These are phyloP conservation scores for Anorthoa munda DNA, from an alignment of 2,888 invertebrate species.

Conservation along the genomic window DNA sequence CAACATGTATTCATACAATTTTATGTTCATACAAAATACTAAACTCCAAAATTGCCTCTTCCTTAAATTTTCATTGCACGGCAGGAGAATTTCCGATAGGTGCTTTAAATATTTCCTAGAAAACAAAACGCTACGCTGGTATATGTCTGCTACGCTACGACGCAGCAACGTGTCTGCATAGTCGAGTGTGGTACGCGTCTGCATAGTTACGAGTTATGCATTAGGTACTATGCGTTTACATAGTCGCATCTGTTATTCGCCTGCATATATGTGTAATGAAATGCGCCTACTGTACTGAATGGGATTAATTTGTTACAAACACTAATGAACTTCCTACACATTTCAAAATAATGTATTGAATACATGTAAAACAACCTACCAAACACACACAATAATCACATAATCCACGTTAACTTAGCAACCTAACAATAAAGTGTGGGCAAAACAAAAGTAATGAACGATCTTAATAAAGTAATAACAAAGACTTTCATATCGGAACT, in stretches of 20 bases:
- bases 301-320: no score
- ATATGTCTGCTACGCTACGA: no score
- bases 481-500: constrained; percentile 33
- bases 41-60: neutral
- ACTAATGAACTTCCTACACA: no score
- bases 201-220: no score
- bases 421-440: constrained; percentile 8
- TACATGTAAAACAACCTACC: neutral
- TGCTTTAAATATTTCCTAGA: neutral
- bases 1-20: neutral
- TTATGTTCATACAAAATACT: neutral
- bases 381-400: neutral
- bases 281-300: no score
- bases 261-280: no score
- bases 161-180: no score
- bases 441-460: constrained; percentile 31
- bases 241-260: no score
- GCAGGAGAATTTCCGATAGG: neutral
- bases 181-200: no score
- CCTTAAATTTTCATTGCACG: neutral
- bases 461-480: constrained; percentile 41
- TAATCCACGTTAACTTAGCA: neutral
- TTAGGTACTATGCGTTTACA: no score
- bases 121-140: constrained; percentile 1
- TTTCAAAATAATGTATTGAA: neutral